Evolutionary conservation across 1,140 invertebrate species (phyloP), one percentile per base, ranked within the genome.

Genomic region (Brevipalpus yothersi): DNA sequence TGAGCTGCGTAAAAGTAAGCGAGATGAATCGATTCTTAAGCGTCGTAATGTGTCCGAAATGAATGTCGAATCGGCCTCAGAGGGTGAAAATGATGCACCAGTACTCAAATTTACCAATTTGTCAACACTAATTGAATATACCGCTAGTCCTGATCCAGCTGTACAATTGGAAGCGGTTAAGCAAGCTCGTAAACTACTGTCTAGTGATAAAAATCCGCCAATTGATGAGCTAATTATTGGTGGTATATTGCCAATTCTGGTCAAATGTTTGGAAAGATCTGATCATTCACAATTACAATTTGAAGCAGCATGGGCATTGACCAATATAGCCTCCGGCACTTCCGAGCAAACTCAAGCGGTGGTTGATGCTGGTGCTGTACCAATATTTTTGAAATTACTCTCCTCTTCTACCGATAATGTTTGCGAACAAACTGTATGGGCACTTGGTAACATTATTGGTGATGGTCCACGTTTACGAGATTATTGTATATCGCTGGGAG

Each of bases 391-490:
- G 54, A 78, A 86, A 68, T 76, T 99, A 56, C 75, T 98, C 19
- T 61, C 70, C n/a, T 97, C 92, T 41, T 80, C 81, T 56, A 89
- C 94, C 72, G 87, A 91, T 67, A 97, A 94, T 75, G 93, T 98
- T 13, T 95, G 92, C 70, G 94, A 98, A 75, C 94, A 99, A 72
- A 89, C 93, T 51, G 92, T 97, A 1, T 98, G 93, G 93, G 93
- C 93, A 40, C 75, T 98, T 75, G 76, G 78, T 64, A 90, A 90
- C 72, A 88, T 90, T 63, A 89, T 89, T 69, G 89, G 90, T 66
- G 90, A 95, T 73, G 90, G 90, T 10, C 86, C 90, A 31, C 71
- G 77, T 63, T 76, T 92, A 60, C 79, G 91, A 67, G 91, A 95
- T 72, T 89, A 83, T 72, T 89, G 92, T 58, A 91, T 95, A 62